Evolutionary conservation across 2,888 invertebrate species (phyloP), one percentile per base, ranked within the genome.

Genomic region (Mythimna pallens): DNA sequence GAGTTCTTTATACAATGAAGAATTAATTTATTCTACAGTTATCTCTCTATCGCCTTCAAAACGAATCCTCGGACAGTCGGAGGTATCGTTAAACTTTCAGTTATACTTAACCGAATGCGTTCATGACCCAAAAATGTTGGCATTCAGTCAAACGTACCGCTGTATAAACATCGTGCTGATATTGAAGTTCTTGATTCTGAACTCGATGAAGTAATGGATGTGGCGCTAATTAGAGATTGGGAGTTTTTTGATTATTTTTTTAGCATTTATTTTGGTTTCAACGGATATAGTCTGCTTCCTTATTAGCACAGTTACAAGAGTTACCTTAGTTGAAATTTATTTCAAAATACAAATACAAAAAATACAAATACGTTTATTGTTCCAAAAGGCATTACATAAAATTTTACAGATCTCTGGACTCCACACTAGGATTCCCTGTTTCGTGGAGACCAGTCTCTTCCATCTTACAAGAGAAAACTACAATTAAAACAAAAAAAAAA

Each of bases 101-200:
- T 91, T 91, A 92, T 90, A 91, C 89, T 92, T 93, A 93, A 93
- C 92, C 85, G 88, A 78, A 78, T 83, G 88, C 89, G 92, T 85
- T 92, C 94, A 89, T 94, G 94, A 94, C 94, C 94, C 87, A 93
- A 90, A 93, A 94, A 89, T 87, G 88, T 92, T 94, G 94, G 94
- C 94, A 93, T 87, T 87, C 88, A 86, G 87, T 93, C 93, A 94
- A 94, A 91, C 81, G 86, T 79, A 12, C 22, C 66, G 14, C 47
- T 83, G 82, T 89, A 91, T 92, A 93, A 92, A 92, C 92, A 93
- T 77, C 85, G 86, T 76, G 75, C 67, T 82, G 82, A 83, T 85
- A 84, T 84, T 78, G 68, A 74, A 81, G 58, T 66, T 74, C 57
- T 73, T 72, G 67, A 78, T 78, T 62, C 70, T 75, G 64, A 67